Percentiles rank a stretch among this genome's conserved stretches.
These are phyloP conservation scores for Harpagifer antarcticus DNA, from an alignment of 2,797 vertebrate genomes.

Conservation along the genomic window DNA sequence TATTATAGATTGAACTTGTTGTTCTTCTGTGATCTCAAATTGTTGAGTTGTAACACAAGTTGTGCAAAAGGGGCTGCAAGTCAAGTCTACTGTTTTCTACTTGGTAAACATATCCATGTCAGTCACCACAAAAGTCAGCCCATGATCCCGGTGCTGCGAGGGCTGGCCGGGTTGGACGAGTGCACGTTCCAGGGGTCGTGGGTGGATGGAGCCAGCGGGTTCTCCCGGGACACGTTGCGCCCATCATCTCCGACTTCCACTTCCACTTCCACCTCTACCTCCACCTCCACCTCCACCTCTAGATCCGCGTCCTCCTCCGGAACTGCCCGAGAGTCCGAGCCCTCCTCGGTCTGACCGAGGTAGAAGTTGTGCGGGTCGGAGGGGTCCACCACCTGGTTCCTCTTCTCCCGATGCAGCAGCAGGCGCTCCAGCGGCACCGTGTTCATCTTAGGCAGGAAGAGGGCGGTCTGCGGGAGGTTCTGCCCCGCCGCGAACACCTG, in stretches of 20 bases:
- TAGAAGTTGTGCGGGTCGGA: constrained; percentile 77
- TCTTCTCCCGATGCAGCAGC: constrained; percentile 86
- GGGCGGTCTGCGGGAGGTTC: constrained; percentile 90
- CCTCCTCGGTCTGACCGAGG: constrained; percentile 66
- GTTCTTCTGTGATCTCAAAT: constrained; percentile 9
- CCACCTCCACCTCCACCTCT: constrained; percentile 59
- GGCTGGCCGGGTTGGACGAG: constrained; percentile 68
- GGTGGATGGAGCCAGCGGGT: constrained; percentile 60
- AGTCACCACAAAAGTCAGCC: constrained; percentile 59
- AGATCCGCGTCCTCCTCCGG: constrained; percentile 75
- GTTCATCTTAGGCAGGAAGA: constrained; percentile 93
- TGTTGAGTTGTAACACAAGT: constrained; percentile 3
- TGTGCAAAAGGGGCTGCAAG: constrained; percentile 60
- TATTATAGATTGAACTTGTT: neutral
- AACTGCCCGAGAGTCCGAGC: constrained; percentile 81
- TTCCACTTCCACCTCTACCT: constrained; percentile 59
- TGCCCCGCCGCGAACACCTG: constrained; percentile 84
- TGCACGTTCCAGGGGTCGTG: constrained; percentile 85
- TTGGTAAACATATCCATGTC: neutral
- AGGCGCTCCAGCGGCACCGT: constrained; percentile 92
- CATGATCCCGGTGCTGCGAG: constrained; percentile 71
- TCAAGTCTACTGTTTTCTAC: constrained; percentile 41
- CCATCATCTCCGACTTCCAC: constrained; percentile 72
- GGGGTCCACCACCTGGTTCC: constrained; percentile 82
- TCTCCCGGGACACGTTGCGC: constrained; percentile 80